phyloP scores from a whole-genome alignment of 2,888 invertebrate genomes.

The Tethea ocularis region DNA sequence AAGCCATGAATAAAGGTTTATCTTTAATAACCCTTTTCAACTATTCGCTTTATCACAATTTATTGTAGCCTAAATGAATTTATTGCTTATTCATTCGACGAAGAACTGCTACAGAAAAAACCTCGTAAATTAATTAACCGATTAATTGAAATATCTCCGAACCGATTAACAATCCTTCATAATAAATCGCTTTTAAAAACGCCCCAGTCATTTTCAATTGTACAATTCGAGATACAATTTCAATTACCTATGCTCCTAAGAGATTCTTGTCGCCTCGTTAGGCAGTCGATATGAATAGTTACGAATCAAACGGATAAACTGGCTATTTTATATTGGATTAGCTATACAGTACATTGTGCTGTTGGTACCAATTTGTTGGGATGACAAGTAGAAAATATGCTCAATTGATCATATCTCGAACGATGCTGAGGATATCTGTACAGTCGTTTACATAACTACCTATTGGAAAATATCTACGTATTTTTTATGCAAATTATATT shows the following conservation, averaged over 20 bases:
- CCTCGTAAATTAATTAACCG: constrained; percentile 7
- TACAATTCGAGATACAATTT: background rate
- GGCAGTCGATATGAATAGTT: constrained; percentile 1
- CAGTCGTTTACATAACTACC: constrained; percentile 39
- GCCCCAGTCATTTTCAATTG: constrained; percentile 13
- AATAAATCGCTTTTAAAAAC: constrained; percentile 12
- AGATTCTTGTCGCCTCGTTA: background rate
- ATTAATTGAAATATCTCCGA: constrained; percentile 13
- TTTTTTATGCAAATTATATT: too few relatives aligned
- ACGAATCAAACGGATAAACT: constrained; percentile 2
- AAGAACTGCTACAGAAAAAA: background rate
- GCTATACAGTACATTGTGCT: constrained; percentile 6
- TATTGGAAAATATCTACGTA: constrained; percentile 26
- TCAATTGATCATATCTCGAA: constrained; percentile 29
- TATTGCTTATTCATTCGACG: background rate
- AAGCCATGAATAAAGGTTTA: too few relatives aligned
- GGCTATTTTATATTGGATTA: constrained; percentile 12
- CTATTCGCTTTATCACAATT: too few relatives aligned
- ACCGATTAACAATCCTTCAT: background rate
- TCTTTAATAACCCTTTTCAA: too few relatives aligned
- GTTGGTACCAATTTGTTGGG: constrained; percentile 51
- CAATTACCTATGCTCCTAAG: background rate
- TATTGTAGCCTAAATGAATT: too few relatives aligned
- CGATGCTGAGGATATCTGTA: constrained; percentile 28
- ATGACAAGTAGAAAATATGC: constrained; percentile 45